Conservation (phyloP, 2,113 vertebrate genomes). For the Acanthochromis polyacanthus region DNA sequence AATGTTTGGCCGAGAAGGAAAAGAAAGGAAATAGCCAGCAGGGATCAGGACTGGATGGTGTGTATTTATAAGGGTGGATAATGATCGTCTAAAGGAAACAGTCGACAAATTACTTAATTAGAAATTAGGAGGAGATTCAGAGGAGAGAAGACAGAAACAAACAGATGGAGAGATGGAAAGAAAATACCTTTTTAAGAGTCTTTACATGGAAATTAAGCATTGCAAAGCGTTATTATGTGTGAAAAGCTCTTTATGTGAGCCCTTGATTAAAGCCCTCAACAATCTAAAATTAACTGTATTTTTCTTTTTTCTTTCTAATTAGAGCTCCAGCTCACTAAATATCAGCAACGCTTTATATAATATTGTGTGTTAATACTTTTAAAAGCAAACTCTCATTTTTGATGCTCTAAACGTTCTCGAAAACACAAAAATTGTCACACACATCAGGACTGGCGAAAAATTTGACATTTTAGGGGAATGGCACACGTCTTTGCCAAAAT, state of each 20-base stretch:
- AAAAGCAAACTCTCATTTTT: too few species aligned
- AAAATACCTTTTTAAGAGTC: neutral
- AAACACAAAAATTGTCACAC: too few species aligned
- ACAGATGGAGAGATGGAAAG: neutral
- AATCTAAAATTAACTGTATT: too few species aligned
- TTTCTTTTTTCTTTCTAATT: too few species aligned
- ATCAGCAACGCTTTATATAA: too few species aligned
- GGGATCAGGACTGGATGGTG: constrained; percentile 8
- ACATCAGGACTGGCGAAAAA: too few species aligned
- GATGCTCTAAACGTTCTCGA: too few species aligned
- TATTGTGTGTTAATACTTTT: too few species aligned
- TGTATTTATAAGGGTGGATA: constrained; percentile 19
- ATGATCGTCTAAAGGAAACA: constrained; percentile 22
- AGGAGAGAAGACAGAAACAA: neutral
- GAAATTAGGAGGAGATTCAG: constrained; percentile 13
- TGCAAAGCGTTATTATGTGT: neutral
- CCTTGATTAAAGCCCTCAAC: too few species aligned
- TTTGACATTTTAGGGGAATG: too few species aligned
- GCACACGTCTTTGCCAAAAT: too few species aligned
- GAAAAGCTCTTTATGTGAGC: neutral
- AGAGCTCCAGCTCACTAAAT: too few species aligned
- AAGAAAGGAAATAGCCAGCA: constrained; percentile 11
- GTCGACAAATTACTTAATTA: constrained; percentile 6
- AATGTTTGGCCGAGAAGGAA: constrained; percentile 37
- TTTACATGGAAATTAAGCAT: neutral